phyloP scores from a whole-genome alignment of 1,140 invertebrate species.

The Drosophila sucinea region DNA sequence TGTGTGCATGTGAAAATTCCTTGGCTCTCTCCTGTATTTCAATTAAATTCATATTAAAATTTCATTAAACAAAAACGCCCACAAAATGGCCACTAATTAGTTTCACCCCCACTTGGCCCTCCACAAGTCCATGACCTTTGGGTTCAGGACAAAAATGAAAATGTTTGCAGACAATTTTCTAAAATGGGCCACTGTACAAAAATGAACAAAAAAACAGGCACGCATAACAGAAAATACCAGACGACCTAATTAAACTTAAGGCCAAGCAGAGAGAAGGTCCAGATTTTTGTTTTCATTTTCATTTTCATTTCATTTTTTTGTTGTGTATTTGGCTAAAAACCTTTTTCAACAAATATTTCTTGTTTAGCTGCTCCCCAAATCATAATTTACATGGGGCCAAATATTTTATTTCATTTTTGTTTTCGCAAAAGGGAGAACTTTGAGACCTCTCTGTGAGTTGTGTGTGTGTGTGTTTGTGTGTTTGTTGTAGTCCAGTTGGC shows the following conservation, averaged over 20 bases:
- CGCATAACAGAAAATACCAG: slow-evolving; percentile 34
- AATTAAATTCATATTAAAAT: slow-evolving; percentile 76
- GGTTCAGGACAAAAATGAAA: slow-evolving; percentile 10
- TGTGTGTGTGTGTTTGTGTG: slow-evolving; percentile 6
- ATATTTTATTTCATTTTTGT: slow-evolving; percentile 52
- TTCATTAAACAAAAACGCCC: slow-evolving; percentile 70
- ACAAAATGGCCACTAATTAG: slow-evolving; percentile 75
- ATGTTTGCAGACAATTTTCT: slow-evolving; percentile 37
- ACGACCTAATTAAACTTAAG: slow-evolving; percentile 69
- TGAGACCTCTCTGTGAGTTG: slow-evolving; percentile 13
- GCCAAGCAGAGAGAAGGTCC: slow-evolving; percentile 37
- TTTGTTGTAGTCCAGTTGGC: slow-evolving; percentile 72
- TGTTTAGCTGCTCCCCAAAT: slow-evolving; percentile 23
- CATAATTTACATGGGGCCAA: slow-evolving; percentile 56
- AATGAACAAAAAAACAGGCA: slow-evolving; percentile 14
- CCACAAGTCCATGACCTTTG: slow-evolving; percentile 53
- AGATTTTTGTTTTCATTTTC: slow-evolving; percentile 39
- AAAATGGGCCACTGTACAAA: slow-evolving; percentile 41
- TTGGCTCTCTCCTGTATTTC: slow-evolving; percentile 28
- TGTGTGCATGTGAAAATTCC: neutral
- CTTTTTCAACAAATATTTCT: slow-evolving; percentile 42
- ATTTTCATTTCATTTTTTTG: slow-evolving; percentile 12
- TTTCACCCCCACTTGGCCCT: slow-evolving; percentile 41
- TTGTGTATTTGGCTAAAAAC: slow-evolving; percentile 55
- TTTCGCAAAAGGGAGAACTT: slow-evolving; percentile 32